Conservation (phyloP, 1,140 invertebrate genomes). For the Drosophila busckii region DNA sequence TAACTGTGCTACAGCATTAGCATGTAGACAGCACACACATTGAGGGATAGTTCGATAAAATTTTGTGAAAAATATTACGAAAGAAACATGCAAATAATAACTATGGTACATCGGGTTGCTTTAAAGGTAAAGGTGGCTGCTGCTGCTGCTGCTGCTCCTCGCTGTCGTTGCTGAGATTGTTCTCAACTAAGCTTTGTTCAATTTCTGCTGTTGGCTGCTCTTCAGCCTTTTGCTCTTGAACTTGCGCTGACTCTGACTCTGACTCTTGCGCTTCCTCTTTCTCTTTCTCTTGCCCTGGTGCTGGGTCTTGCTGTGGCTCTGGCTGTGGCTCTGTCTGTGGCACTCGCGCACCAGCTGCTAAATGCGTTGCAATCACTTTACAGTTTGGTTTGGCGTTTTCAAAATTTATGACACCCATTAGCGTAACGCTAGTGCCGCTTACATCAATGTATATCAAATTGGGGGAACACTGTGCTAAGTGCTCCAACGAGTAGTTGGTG, state of each 20-base stretch:
- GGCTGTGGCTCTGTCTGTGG: slow-evolving; percentile 26
- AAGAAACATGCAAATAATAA: neutral
- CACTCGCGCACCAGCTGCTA: slow-evolving; percentile 17
- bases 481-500: slow-evolving; percentile 83
- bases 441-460: slow-evolving; percentile 82
- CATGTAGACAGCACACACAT: slow-evolving; percentile 6
- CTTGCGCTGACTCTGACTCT: neutral
- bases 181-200: too few relatives aligned
- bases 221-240: too few relatives aligned
- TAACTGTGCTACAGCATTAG: slow-evolving; percentile 17
- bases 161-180: slow-evolving; percentile 1
- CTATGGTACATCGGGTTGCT: slow-evolving; percentile 9
- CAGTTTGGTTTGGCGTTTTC: slow-evolving; percentile 80
- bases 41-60: too few relatives aligned
- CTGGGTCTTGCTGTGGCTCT: neutral
- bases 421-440: slow-evolving; percentile 82
- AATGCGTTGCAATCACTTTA: slow-evolving; percentile 79
- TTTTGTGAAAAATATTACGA: neutral
- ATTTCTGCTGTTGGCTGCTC: too few relatives aligned
- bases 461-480: slow-evolving; percentile 82
- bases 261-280: neutral
- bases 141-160: neutral
- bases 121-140: neutral
- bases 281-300: slow-evolving; percentile 1
- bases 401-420: slow-evolving; percentile 81